Evolutionary conservation across 1,140 invertebrate species (phyloP).

Genomic region (Whitmania pigra): DNA sequence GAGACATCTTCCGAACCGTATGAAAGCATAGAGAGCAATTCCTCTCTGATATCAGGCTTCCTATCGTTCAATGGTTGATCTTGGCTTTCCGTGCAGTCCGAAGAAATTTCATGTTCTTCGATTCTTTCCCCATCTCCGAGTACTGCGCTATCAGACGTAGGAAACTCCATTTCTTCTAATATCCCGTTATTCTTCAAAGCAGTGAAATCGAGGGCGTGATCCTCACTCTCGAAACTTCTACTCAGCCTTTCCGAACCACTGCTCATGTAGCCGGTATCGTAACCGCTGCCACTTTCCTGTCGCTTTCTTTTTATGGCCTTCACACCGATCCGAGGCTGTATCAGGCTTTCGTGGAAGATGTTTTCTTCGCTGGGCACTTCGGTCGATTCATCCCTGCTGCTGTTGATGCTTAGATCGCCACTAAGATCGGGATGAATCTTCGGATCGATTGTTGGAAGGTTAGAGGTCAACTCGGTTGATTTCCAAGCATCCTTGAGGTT

Average conservation of each 20-base stretch:
- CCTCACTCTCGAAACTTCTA: slow-evolving; percentile 1
- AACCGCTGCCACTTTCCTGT: slow-evolving; percentile 3
- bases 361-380: not conserved
- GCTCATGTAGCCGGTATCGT: slow-evolving; percentile 6
- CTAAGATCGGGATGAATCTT: not conserved
- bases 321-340: not conserved
- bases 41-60: too few relatives aligned
- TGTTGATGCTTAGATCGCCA: too few relatives aligned
- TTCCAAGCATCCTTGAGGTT: too few relatives aligned
- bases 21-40: too few relatives aligned
- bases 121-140: not conserved
- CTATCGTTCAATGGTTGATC: too few relatives aligned
- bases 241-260: not conserved
- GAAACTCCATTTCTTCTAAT: not conserved
- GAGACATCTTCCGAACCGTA: too few relatives aligned
- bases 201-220: not conserved
- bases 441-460: not conserved
- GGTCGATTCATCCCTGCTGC: too few relatives aligned
- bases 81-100: too few relatives aligned
- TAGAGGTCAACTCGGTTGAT: too few relatives aligned
- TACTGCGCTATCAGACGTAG: not conserved
- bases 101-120: not conserved
- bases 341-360: not conserved
- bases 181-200: not conserved
- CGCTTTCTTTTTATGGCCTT: not conserved